These are phyloP conservation scores for Ceratosolen fusciceps DNA, from an alignment of 1,140 invertebrate genomes.

Conservation along the genomic window DNA sequence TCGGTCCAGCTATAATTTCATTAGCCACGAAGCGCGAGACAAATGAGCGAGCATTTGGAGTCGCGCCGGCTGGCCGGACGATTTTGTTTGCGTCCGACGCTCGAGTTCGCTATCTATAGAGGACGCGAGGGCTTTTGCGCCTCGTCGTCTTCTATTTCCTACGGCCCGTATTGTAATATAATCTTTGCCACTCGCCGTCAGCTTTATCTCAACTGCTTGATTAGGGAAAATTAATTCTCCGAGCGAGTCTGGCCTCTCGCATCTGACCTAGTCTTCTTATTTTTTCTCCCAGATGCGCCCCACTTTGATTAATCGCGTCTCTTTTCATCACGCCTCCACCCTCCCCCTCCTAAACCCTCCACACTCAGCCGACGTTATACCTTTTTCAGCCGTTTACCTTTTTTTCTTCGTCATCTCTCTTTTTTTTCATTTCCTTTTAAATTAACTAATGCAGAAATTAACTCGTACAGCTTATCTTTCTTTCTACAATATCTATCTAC, in stretches of 20 bases:
- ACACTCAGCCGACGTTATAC: no score
- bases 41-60: conserved; percentile 70
- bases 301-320: conserved; percentile 19
- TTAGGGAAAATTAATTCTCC: conserved; percentile 39
- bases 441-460: background rate
- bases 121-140: background rate
- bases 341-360: background rate
- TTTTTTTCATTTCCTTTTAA: background rate
- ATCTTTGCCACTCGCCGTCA: conserved; percentile 17
- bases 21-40: conserved; percentile 66
- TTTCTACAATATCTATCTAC: background rate
- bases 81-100: conserved; percentile 56
- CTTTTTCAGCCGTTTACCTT: no score
- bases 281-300: conserved; percentile 8
- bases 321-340: background rate
- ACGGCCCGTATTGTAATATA: conserved; percentile 34
- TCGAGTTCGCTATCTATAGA: conserved; percentile 1
- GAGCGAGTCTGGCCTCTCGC: background rate
- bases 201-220: conserved; percentile 33
- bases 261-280: background rate
- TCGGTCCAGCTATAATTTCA: conserved; percentile 68
- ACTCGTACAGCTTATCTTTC: background rate
- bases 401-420: no score
- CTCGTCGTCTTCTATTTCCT: conserved; percentile 17
- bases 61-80: conserved; percentile 68